phyloP scores from a whole-genome alignment of 2,888 invertebrate genomes.

The Euzophera pinguis region DNA sequence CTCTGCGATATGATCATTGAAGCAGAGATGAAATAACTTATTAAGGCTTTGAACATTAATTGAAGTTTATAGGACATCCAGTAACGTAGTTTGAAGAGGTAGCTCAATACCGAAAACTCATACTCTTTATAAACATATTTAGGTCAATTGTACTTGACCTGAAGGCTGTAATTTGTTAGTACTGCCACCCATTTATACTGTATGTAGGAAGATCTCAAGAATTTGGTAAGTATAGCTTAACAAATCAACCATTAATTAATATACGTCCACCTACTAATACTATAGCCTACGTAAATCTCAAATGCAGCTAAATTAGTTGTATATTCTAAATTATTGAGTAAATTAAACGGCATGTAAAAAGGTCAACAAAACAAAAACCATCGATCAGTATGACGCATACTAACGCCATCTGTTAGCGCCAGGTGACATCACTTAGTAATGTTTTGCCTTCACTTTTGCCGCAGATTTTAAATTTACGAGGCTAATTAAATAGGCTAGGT shows the following conservation, averaged over 20 bases:
- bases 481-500: conserved; percentile 1
- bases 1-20: too few relatives aligned
- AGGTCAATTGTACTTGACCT: neutral
- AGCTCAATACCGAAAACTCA: neutral
- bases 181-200: neutral
- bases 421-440: conserved; percentile 32
- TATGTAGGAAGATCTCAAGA: conserved; percentile 7
- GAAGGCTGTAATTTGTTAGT: neutral
- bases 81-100: too few relatives aligned
- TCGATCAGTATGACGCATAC: conserved; percentile 46
- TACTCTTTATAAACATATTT: neutral
- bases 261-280: conserved; percentile 6
- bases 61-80: too few relatives aligned
- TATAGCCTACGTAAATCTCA: conserved; percentile 7
- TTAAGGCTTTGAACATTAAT: too few relatives aligned
- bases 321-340: conserved; percentile 10
- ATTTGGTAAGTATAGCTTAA: neutral
- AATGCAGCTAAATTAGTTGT: neutral
- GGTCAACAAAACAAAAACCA: conserved; percentile 34
- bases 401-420: conserved; percentile 53
- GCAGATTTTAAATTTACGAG: conserved; percentile 1
- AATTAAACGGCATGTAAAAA: conserved; percentile 30
- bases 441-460: neutral
- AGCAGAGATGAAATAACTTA: too few relatives aligned
- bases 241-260: neutral